Evolutionary conservation across 2,113 vertebrate genomes (phyloP).

Genomic region (Heterotis niloticus): DNA sequence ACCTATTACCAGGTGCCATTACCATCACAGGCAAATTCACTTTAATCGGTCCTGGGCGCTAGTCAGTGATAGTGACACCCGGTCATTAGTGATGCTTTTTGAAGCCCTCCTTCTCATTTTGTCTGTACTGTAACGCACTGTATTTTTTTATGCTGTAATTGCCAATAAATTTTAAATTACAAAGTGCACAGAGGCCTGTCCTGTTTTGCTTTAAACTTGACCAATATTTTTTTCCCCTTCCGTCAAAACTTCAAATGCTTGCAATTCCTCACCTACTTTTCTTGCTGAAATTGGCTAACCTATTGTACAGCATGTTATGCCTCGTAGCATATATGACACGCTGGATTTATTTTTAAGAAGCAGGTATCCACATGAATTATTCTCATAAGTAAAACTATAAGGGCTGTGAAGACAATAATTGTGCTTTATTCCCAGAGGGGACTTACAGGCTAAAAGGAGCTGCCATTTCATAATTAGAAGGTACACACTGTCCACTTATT

Average conservation of each 20-base stretch:
- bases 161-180: conserved; percentile 46
- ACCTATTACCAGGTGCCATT: conserved; percentile 29
- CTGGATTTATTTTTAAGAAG: neutral
- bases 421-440: conserved; percentile 18
- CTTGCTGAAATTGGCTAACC: neutral
- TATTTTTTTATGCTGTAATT: conserved; percentile 35
- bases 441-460: neutral
- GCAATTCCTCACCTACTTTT: conserved; percentile 16
- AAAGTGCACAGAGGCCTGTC: conserved; percentile 40
- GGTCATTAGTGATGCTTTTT: conserved; percentile 27
- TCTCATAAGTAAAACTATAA: conserved; percentile 8
- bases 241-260: conserved; percentile 31
- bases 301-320: neutral
- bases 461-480: conserved; percentile 2
- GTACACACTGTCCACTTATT: neutral
- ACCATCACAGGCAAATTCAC: conserved; percentile 14
- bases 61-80: conserved; percentile 9
- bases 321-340: neutral
- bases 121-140: conserved; percentile 11
- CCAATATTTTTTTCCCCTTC: conserved; percentile 41
- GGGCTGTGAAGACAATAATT: neutral
- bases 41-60: conserved; percentile 25
- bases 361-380: conserved; percentile 22
- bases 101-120: conserved; percentile 16
- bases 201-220: conserved; percentile 45